A percentile compares a stretch with the other conserved stretches of the same genome.
Evolutionary conservation across 2,797 vertebrate species (phyloP).

Genomic region (Cyclura pinguis): DNA sequence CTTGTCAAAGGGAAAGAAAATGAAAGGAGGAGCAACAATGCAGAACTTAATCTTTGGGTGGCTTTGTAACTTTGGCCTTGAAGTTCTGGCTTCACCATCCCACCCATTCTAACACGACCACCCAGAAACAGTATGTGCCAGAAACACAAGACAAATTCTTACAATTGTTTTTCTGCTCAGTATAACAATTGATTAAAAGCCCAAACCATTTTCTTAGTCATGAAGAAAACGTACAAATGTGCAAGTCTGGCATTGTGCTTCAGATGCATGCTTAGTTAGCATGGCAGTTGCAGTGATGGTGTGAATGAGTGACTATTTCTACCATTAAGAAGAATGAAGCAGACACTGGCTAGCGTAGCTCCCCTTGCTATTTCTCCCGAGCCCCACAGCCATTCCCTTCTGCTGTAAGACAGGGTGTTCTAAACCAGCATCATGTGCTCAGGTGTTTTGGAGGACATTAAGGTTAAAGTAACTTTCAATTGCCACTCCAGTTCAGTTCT

Average conservation of each 20-base stretch:
- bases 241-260: neutral
- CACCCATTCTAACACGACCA: neutral
- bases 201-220: neutral
- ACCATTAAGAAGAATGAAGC: too few relatives aligned
- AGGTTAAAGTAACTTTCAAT: too few relatives aligned
- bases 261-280: neutral
- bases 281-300: neutral
- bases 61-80: slow-evolving; percentile 3
- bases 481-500: too few relatives aligned
- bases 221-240: neutral
- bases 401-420: too few relatives aligned
- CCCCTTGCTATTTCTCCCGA: too few relatives aligned
- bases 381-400: too few relatives aligned
- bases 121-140: neutral
- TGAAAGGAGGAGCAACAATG: slow-evolving; percentile 33
- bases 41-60: slow-evolving; percentile 50
- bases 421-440: too few relatives aligned
- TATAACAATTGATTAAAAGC: neutral
- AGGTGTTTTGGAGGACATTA: too few relatives aligned
- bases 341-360: too few relatives aligned
- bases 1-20: slow-evolving; percentile 6
- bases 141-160: neutral
- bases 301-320: too few relatives aligned
- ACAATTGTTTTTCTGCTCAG: neutral
- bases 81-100: neutral